Base-by-base conservation (phyloP, 2,113 vertebrate genomes). In the Tragelaphus scriptus region DNA sequence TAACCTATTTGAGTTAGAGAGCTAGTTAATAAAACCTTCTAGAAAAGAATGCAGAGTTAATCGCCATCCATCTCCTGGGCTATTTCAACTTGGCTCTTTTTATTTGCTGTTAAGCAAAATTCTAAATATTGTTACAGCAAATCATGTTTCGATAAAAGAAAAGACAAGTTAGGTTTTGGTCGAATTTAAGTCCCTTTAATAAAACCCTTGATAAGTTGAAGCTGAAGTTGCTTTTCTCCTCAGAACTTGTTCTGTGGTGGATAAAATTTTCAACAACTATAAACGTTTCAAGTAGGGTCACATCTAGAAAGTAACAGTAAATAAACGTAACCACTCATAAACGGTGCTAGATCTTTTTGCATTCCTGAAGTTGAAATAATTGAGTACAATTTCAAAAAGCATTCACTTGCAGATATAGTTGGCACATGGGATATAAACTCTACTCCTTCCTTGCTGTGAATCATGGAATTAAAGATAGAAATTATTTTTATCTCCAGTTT, bases 1-100 rank as follows among this genome's bases (percentile, higher is more conserved):
- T 51, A 89, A 89, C 53, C 77, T 40, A 94, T 90, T 93, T 90
- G 85, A 97, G 86, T 94, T 55, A 61, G 79, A 94, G 79, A 91
- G 23, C 92, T 96, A 96, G 97, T 97, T 97, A 97, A 97, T 96
- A 96, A 97, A 97, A 94, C 47, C 56, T 68, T 75, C 90, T 92
- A 71, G 92, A 93, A 92, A 88, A 94, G 95, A 95, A 98, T 49
- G 68, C 59, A 86, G 77, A 75, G 61, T 55, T 96, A 90, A 97
- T 58, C 36, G 23, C 85, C 94, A 85, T 80, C 75, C 40, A 40
- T 79, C 88, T 88, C 86, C 61, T 92, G 68, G 68, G 40, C 93
- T 88, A 44, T 63, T 94, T 93, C 87, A 91, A 86, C 91, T 86
- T 3, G 2, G 53, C 88, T 87, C 71, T 96, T 97, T 86, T 84